Evolutionary conservation across 1,140 invertebrate genomes (phyloP).

Genomic region (Megalopta genalis): DNA sequence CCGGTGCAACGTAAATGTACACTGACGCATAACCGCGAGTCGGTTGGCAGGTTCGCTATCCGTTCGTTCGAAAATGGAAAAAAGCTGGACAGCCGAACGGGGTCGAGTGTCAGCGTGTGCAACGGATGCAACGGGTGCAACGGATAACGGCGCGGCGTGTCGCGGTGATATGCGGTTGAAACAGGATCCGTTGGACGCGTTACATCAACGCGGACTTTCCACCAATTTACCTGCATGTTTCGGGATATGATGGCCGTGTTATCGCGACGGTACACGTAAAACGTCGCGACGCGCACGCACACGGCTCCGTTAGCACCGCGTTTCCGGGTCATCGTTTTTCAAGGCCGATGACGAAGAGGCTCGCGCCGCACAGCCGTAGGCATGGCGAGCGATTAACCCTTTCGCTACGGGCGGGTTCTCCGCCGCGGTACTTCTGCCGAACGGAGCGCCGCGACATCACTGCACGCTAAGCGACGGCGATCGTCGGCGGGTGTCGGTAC

Average conservation of each 20-base stretch:
- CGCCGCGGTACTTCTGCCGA: too few relatives aligned
- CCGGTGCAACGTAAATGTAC: too few relatives aligned
- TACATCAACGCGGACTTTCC: constrained; percentile 15
- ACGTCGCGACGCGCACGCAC: too few relatives aligned
- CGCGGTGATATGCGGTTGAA: constrained; percentile 18
- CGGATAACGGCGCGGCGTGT: neutral
- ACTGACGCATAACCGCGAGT: constrained; percentile 5
- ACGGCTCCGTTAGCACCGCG: too few relatives aligned
- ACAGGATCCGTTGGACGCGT: constrained; percentile 25
- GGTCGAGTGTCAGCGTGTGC: neutral
- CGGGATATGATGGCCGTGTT: neutral
- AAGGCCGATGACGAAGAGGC: too few relatives aligned
- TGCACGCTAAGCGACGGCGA: too few relatives aligned
- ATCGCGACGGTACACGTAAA: neutral
- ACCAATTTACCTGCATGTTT: constrained; percentile 6
- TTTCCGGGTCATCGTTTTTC: too few relatives aligned
- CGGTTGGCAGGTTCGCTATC: neutral
- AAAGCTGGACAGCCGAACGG: neutral
- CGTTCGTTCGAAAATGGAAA: constrained; percentile 20
- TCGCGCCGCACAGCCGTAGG: too few relatives aligned
- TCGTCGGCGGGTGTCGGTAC: too few relatives aligned
- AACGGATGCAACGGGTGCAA: neutral
- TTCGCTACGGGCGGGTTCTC: too few relatives aligned
- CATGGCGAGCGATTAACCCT: too few relatives aligned
- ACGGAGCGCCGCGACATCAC: too few relatives aligned